These are phyloP conservation scores for Drosophila vallismaia DNA, from an alignment of 2,888 invertebrate species.

Conservation along the genomic window DNA sequence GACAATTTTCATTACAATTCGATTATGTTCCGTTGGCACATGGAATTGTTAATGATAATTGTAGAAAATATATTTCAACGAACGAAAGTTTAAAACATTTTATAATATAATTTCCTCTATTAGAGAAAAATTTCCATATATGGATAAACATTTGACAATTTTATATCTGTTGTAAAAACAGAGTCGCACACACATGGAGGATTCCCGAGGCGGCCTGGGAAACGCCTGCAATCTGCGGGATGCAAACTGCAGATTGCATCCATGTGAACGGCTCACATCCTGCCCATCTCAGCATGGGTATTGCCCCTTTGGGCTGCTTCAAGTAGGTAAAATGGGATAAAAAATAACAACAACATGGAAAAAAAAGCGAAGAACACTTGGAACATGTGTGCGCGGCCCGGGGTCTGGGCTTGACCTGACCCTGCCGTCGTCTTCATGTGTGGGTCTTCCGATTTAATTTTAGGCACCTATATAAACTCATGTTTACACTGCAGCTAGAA, in stretches of 20 bases:
- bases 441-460: conserved; percentile 70
- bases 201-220: conserved; percentile 58
- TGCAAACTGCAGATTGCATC: conserved; percentile 78
- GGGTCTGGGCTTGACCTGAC: conserved; percentile 53
- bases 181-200: conserved; percentile 21
- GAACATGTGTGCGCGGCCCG: conserved; percentile 47
- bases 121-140: conserved; percentile 4
- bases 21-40: conserved; percentile 55
- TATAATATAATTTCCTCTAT: neutral
- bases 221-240: conserved; percentile 59
- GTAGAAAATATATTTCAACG: conserved; percentile 34
- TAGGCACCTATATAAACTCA: conserved; percentile 77
- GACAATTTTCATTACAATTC: conserved; percentile 69
- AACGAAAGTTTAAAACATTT: neutral
- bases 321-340: conserved; percentile 62
- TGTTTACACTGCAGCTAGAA: conserved; percentile 66
- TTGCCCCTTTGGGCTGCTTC: conserved; percentile 59
- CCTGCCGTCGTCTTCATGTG: conserved; percentile 63
- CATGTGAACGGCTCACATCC: conserved; percentile 81
- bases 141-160: conserved; percentile 58
- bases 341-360: neutral
- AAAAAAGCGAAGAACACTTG: conserved; percentile 15
- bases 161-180: conserved; percentile 21
- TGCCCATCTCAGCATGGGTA: conserved; percentile 67
- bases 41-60: conserved; percentile 48